Percentiles rank a stretch among this genome's conserved stretches.
These are phyloP conservation scores for Drosophila pegasa DNA, from an alignment of 2,888 invertebrate species.

Conservation along the genomic window DNA sequence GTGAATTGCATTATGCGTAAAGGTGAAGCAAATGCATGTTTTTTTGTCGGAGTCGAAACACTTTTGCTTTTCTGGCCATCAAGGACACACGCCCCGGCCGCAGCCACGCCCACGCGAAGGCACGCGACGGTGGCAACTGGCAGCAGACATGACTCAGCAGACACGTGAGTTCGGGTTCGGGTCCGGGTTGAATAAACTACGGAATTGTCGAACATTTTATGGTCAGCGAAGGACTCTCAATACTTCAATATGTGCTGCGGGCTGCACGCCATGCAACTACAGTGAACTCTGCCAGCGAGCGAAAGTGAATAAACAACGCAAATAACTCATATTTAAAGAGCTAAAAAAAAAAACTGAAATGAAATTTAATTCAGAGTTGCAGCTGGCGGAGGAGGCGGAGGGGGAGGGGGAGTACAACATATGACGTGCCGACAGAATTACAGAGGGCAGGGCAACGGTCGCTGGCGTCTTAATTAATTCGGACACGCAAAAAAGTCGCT, in stretches of 20 bases:
- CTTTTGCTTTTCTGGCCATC: slow-evolving; percentile 68
- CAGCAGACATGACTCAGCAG: slow-evolving; percentile 64
- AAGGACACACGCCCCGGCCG: slow-evolving; percentile 55
- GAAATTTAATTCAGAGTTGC: slow-evolving; percentile 13
- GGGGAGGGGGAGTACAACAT: slow-evolving; percentile 24
- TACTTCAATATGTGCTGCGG: slow-evolving; percentile 28
- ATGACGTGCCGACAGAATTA: slow-evolving; percentile 61
- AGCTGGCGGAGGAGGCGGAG: not conserved
- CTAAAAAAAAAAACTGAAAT: slow-evolving; percentile 32
- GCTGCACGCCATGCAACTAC: slow-evolving; percentile 52
- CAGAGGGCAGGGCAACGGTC: slow-evolving; percentile 1
- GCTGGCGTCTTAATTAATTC: slow-evolving; percentile 70
- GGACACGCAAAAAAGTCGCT: slow-evolving; percentile 63
- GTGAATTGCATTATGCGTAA: slow-evolving; percentile 37
- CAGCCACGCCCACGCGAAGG: slow-evolving; percentile 52
- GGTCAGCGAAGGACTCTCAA: slow-evolving; percentile 26
- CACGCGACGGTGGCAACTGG: slow-evolving; percentile 27
- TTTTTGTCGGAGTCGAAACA: slow-evolving; percentile 28
- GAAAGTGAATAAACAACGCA: slow-evolving; percentile 1
- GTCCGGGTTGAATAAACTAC: slow-evolving; percentile 52
- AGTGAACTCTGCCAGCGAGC: slow-evolving; percentile 30
- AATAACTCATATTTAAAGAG: slow-evolving; percentile 47
- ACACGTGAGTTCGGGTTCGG: slow-evolving; percentile 8
- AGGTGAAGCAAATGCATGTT: not conserved
- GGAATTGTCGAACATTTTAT: slow-evolving; percentile 65